Evolutionary conservation across 1,140 invertebrate species (phyloP), one percentile per base, ranked within the genome.

Genomic region (Psix sp.): DNA sequence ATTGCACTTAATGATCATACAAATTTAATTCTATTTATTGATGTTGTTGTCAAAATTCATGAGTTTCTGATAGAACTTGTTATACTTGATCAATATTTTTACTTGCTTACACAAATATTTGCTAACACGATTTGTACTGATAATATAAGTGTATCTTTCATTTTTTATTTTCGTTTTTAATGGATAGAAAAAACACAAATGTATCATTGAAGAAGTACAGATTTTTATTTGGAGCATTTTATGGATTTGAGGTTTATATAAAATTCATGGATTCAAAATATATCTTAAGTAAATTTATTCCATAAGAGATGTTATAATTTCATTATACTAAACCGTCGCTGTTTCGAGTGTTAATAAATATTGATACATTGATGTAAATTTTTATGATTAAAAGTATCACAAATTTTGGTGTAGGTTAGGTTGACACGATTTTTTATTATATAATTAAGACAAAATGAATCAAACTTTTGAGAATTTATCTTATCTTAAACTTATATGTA

Each of bases 51-150:
- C 52, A 68, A 59, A 68, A 52, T 24, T 51, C 11, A 45, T 52
- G 39, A 51, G 45, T 56, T 48, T 45, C 17, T 17, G 42, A 57
- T 59, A 45, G 65, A 57, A 45, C 45, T 49, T 35, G 45, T 46
- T 39, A 24, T 46, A 52, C 17, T 39, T 46, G 65, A 68, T 59
- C 54, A 68, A 60, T 68, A 68, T 68, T 68, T 68, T 59, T 68
- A 31, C 39, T 57, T 51, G 45, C 51, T 67, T 68, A 68, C 9
- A 59, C 14, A 57, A 68, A 68, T 68, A 68, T 68, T 68, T 68
- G 18, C 65, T 24, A 43, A 67, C 63, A 57, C 43, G 52, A 57
- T 67, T 57, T 49, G 10, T 49, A 10, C 38, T 36, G 29, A 43
- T 57, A 26, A 57, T 46, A 62, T 45, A n/a, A n/a, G 42, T 39